phyloP scores from a whole-genome alignment of 30 jellyfish, hydroid and myxozoan genomes.

The Aurelia aurita region DNA sequence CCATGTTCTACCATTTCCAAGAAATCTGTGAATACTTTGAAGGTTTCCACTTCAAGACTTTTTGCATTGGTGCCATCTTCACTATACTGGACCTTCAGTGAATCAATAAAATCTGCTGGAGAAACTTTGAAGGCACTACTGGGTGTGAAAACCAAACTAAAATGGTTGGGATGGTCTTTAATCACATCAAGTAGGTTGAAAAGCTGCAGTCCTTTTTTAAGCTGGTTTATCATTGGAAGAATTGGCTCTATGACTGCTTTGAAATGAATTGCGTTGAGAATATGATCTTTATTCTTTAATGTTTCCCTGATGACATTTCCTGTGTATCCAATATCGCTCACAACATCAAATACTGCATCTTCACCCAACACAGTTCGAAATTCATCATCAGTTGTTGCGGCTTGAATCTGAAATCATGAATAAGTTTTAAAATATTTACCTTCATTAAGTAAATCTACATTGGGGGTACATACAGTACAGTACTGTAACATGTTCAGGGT shows the following conservation, averaged over 20 bases:
- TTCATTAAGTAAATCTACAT: too few relatives aligned
- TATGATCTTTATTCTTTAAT: neutral
- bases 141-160: neutral
- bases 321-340: neutral
- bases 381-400: too few relatives aligned
- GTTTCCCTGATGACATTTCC: neutral
- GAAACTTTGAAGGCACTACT: neutral
- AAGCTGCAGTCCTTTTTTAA: neutral
- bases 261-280: neutral
- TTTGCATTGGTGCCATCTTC: neutral
- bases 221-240: neutral
- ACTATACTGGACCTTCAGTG: neutral
- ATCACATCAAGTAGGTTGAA: neutral
- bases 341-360: too few relatives aligned
- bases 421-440: too few relatives aligned
- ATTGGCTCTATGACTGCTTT: neutral
- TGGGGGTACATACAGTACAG: too few relatives aligned
- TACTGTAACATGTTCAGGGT: too few relatives aligned
- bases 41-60: too few relatives aligned
- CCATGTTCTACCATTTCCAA: conserved; percentile 9
- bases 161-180: neutral
- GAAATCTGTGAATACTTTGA: conserved; percentile 11
- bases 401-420: too few relatives aligned
- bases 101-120: neutral
- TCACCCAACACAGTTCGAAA: too few relatives aligned